Evolutionary conservation across 2,113 vertebrate genomes (phyloP).

Genomic region (Melanotaenia duboulayi): DNA sequence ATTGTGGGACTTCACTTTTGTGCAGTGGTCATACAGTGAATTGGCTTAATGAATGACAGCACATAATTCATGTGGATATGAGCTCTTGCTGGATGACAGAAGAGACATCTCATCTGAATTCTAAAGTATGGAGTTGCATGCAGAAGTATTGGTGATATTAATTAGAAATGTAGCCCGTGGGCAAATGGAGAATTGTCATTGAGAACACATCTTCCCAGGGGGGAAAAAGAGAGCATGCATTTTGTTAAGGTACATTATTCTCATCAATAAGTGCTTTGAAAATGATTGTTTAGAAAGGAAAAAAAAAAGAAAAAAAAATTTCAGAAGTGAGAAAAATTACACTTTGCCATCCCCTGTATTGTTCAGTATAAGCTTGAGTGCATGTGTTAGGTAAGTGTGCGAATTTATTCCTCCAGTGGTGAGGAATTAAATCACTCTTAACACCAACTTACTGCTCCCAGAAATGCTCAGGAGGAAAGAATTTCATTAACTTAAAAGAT

Average conservation of each 20-base stretch:
- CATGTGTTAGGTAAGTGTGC: neutral
- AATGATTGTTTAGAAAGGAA: neutral
- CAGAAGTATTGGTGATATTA: constrained; percentile 70
- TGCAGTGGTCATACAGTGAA: constrained; percentile 27
- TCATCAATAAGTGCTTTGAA: neutral
- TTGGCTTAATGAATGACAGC: constrained; percentile 30
- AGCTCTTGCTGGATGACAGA: constrained; percentile 29
- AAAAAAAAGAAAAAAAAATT: neutral
- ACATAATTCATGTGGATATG: constrained; percentile 58
- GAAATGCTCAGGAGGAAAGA: constrained; percentile 37
- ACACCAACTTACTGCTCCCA: constrained; percentile 18
- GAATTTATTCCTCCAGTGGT: constrained; percentile 4
- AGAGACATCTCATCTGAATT: constrained; percentile 68
- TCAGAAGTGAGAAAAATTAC: neutral
- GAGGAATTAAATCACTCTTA: constrained; percentile 20
- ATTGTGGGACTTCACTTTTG: constrained; percentile 34
- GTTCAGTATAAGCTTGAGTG: neutral
- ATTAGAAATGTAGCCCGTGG: constrained; percentile 69
- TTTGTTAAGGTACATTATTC: constrained; percentile 18
- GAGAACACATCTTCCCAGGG: constrained; percentile 39
- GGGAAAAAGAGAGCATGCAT: constrained; percentile 33
- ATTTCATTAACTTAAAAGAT: constrained; percentile 49
- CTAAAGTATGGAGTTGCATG: constrained; percentile 54
- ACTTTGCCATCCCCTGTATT: neutral
- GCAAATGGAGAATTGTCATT: constrained; percentile 48